Conservation (phyloP, 1,140 invertebrate species). For the Procambarus clarkii region DNA sequence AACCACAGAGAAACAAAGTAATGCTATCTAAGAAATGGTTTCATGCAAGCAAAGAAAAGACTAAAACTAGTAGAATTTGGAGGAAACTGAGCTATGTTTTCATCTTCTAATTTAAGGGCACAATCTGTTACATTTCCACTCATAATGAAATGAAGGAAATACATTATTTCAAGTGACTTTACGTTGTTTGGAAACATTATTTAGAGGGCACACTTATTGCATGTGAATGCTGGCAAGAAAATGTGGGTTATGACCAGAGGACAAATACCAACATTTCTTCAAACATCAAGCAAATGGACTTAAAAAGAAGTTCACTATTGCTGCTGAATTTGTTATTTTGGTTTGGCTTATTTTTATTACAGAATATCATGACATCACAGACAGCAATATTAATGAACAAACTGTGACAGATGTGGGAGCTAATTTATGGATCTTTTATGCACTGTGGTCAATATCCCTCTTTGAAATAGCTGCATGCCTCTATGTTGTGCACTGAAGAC, state of each 20-base stretch:
- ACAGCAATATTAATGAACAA: background rate
- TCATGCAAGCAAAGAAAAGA: background rate
- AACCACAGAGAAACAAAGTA: slow-evolving; percentile 2
- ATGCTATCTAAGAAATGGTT: slow-evolving; percentile 6
- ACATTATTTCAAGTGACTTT: background rate
- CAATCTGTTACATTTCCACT: background rate
- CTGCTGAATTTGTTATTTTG: background rate
- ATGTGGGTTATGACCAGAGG: background rate
- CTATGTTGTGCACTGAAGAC: slow-evolving; percentile 17
- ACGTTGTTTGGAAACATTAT: background rate
- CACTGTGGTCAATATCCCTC: slow-evolving; percentile 16
- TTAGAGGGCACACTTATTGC: background rate
- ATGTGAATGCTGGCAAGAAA: background rate
- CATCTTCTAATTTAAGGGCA: background rate
- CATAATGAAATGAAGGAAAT: background rate
- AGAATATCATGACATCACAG: background rate
- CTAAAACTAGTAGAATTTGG: background rate
- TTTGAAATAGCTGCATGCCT: slow-evolving; percentile 4
- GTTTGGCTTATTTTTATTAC: background rate
- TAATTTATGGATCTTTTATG: background rate
- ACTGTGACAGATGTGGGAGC: background rate
- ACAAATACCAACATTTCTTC: background rate
- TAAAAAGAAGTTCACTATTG: background rate
- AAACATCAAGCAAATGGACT: background rate
- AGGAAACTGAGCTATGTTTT: background rate